A percentile compares a stretch with the other conserved stretches of the same genome.
Evolutionary conservation across 2,888 invertebrate genomes (phyloP).

Genomic region (Thysanoteuthis rhombus): DNA sequence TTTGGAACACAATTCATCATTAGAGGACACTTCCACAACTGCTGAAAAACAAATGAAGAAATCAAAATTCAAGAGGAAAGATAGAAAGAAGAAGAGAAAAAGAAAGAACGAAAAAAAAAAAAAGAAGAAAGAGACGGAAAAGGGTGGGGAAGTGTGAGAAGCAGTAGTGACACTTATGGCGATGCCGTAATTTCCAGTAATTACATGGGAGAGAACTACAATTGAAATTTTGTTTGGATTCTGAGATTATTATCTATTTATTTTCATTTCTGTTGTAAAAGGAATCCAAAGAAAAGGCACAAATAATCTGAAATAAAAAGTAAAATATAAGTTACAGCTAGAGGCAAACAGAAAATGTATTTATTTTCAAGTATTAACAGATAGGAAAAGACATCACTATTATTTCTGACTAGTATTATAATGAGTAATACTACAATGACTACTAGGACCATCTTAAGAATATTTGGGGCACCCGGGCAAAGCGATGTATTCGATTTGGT

Average conservation of each 20-base stretch:
- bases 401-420: too few species aligned
- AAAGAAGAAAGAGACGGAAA: neutral
- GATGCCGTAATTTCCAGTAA: too few species aligned
- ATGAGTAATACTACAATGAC: too few species aligned
- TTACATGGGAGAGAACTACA: too few species aligned
- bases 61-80: neutral
- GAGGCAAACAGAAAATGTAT: neutral
- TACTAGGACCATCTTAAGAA: too few species aligned
- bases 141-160: neutral
- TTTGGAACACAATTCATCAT: neutral
- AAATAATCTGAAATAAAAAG: neutral
- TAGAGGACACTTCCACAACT: neutral
- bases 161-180: neutral
- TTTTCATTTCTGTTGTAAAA: neutral
- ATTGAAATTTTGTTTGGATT: too few species aligned
- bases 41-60: slow-evolving; percentile 22
- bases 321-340: neutral
- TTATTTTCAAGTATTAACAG: neutral
- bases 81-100: neutral
- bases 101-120: neutral
- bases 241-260: neutral
- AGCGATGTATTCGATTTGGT: too few species aligned
- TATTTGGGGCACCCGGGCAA: too few species aligned
- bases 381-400: too few species aligned
- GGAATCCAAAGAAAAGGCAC: neutral